Evolutionary conservation across 2,797 vertebrate genomes (phyloP), one percentile per base, ranked within the genome.

Genomic region (Tragelaphus eurycerus): DNA sequence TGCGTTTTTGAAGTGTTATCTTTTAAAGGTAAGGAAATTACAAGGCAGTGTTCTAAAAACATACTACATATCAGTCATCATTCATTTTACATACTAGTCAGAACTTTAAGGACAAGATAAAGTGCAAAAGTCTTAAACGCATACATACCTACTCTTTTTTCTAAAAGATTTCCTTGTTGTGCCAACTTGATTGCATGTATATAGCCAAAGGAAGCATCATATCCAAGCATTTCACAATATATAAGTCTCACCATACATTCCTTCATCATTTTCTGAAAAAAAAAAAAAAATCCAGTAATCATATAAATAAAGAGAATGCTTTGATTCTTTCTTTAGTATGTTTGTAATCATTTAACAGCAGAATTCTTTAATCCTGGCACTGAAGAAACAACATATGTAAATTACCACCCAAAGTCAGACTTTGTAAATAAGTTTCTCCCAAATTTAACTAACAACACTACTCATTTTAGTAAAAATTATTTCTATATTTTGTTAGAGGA

Each of bases 211-310:
- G 99, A 99, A 84, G 99, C 99, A 95, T 99, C 99, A 0, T 99
- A 99, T 1, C 99, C 99, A 95, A 99, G 98, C 99, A 99, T 99
- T 99, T 99, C 99, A 98, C 99, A 99, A 98, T 99, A 99, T 97
- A 99, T 99, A 2, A 99, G 98, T 98, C 99, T 99, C 98, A 99
- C 99, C 99, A 99, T 99, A 89, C 99, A 99, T 98, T 99, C 99
- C 95, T 99, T 99, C 99, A 99, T 99, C 98, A 99, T 99, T 86
- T 99, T 99, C 99, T 99, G 98, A 97, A 99, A 98, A 1, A 93
- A 1, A 62, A 31, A n/a, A 97, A 97, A 97, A 89, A 96, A 89
- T 3, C 57, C 71, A 87, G 34, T 23, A 86, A 0, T 59, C 83
- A 34, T 4, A 71, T 59, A 90, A 90, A 86, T 21, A 93, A 92